Percentiles rank a stretch among this genome's conserved stretches.
Conservation (phyloP, 2,888 invertebrate genomes). For the Heteromyza rotundicornis region DNA sequence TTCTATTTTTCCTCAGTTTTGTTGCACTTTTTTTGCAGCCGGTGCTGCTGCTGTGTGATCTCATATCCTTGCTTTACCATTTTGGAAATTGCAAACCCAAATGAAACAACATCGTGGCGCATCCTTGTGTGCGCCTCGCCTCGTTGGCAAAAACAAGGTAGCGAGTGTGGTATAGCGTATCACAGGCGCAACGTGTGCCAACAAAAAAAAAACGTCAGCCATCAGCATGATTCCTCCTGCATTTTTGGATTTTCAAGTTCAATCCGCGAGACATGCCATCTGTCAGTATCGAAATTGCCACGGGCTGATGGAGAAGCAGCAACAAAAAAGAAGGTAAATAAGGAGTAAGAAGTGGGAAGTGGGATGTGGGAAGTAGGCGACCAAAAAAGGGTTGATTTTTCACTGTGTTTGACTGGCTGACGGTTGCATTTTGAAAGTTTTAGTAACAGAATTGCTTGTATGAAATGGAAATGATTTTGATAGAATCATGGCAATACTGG, state of each 20-base stretch:
- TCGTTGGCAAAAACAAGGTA: constrained; percentile 17
- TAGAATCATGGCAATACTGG: no score
- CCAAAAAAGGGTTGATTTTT: constrained; percentile 21
- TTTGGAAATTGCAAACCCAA: background rate
- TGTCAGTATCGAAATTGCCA: constrained; percentile 46
- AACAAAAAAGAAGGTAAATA: background rate
- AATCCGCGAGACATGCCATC: constrained; percentile 52
- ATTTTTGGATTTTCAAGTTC: constrained; percentile 37
- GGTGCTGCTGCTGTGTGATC: background rate
- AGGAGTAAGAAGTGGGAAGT: background rate
- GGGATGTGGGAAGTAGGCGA: background rate
- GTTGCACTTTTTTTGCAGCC: constrained; percentile 25
- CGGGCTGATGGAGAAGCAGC: constrained; percentile 12
- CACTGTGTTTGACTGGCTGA: no score
- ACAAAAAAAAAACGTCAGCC: constrained; percentile 31
- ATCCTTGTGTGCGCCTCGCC: constrained; percentile 29
- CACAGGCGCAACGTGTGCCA: constrained; percentile 44
- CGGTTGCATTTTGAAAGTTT: no score
- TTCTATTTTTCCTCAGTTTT: constrained; percentile 30
- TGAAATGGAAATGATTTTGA: no score
- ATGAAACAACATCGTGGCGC: constrained; percentile 23
- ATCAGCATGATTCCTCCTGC: background rate
- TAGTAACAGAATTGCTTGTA: no score
- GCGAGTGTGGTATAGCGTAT: background rate
- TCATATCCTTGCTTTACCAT: constrained; percentile 2